Conservation (phyloP, 2,797 vertebrate species). For the Cephalopachus bancanus region DNA sequence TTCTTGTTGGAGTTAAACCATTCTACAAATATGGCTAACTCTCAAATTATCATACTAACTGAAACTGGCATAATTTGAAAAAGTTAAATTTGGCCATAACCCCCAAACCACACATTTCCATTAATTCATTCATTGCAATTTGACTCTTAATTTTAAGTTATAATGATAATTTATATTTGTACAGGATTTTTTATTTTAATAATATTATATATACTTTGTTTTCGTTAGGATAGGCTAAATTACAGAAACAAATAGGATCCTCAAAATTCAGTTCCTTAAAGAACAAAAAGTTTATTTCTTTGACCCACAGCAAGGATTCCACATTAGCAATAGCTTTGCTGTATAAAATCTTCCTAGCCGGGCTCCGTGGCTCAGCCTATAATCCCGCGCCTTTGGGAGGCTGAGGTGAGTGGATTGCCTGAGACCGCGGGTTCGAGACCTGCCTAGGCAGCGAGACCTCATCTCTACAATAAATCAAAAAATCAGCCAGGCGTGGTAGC, state of each 20-base stretch:
- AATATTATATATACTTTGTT: background rate
- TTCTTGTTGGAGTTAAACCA: background rate
- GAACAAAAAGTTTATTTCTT: background rate
- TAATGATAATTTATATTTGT: background rate
- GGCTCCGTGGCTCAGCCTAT: no score
- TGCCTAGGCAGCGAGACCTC: no score
- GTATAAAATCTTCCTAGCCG: background rate
- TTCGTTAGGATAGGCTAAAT: background rate
- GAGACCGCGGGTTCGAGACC: no score
- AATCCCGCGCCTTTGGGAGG: no score
- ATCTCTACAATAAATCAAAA: no score
- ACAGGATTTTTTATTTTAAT: background rate
- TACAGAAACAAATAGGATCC: background rate
- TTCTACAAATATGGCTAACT: background rate
- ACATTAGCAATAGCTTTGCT: background rate
- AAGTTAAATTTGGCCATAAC: background rate
- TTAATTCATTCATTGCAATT: background rate
- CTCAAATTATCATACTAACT: background rate
- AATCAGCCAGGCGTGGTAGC: no score
- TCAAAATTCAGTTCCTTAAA: background rate
- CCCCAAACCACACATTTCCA: background rate
- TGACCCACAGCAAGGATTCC: background rate
- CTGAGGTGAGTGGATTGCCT: no score
- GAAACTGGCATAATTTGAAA: background rate
- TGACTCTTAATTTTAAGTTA: constrained; percentile 34